Evolutionary conservation across 1,140 invertebrate genomes (phyloP).

Genomic region (Metopolophium dirhodum): DNA sequence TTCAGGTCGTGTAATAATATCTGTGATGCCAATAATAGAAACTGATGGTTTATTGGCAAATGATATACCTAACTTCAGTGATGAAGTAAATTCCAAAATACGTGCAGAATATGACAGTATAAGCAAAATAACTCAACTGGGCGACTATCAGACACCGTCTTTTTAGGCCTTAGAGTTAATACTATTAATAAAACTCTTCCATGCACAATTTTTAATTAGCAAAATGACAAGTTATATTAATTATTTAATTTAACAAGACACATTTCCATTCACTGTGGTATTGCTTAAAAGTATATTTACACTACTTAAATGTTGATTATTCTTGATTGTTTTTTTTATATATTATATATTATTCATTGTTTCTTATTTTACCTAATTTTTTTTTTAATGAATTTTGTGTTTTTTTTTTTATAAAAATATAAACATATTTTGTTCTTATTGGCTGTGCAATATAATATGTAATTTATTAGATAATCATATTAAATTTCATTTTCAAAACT

Average conservation of each 20-base stretch:
- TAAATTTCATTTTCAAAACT: conserved; percentile 15
- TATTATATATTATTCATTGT: neutral
- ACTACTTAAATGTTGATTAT: conserved; percentile 20
- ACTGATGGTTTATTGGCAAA: conserved; percentile 31
- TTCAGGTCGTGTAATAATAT: conserved; percentile 50
- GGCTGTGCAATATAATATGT: conserved; percentile 33
- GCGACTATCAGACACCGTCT: conserved; percentile 45
- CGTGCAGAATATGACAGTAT: conserved; percentile 30
- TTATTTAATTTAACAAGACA: neutral
- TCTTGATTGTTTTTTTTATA: neutral
- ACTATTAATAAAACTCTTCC: neutral
- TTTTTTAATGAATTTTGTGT: neutral
- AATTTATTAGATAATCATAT: conserved; percentile 24
- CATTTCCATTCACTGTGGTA: neutral
- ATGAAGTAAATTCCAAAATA: conserved; percentile 35
- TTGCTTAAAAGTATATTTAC: neutral
- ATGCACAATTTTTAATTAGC: conserved; percentile 3
- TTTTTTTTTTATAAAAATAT: neutral
- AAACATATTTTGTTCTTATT: conserved; percentile 29
- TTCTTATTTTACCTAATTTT: neutral
- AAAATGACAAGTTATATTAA: neutral
- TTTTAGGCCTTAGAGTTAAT: neutral
- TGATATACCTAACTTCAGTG: neutral
- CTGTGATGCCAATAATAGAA: conserved; percentile 46
- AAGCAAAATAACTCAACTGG: conserved; percentile 39